Base-by-base conservation (phyloP, 2,113 vertebrate genomes). In the Malaclemys terrapin region DNA sequence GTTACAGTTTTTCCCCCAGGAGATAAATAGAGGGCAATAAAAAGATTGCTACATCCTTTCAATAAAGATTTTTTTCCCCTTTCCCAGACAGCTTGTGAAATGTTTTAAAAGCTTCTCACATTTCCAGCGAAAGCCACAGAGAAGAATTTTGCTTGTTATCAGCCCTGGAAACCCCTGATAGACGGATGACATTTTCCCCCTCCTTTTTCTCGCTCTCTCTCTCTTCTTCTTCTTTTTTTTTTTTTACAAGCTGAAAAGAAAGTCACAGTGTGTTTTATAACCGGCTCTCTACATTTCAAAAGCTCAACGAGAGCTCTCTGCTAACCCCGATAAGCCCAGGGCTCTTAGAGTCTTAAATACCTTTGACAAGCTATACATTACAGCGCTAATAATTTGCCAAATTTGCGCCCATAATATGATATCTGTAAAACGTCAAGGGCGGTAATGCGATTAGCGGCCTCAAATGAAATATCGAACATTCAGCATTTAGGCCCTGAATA, bases 401-500 rank as follows among this genome's bases (percentile, higher is more conserved):
- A 99, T 99, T 98, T 99, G 98, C 98, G 98, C 98, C 98, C 98
- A 98, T 99, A 99, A 99, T 99, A 99, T 98, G 98, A 98, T 99
- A 99, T 99, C 99, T 99, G 98, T 98, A 99, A 99, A 99, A 99
- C 98, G 98, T 99, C 98, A 98, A 98, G 98, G 97, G 98, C 98
- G 98, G 98, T 99, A 99, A 99, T 99, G 98, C 98, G 98, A 99
- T 99, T 99, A 99, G 98, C 98, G 97, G 98, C 98, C 98, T 99
- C 98, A 98, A 98, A 99, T 99, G 98, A 99, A 99, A 99, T 98
- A 99, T 99, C 98, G 98, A 99, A 99, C 98, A 99, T 98, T 98
- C 98, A 98, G 97, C 98, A 98, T 98, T 98, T 98, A 98, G 98
- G 98, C 98, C 96, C 98, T 98, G 98, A 98, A 99, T 98, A 98